A percentile compares a stretch with the other conserved stretches of the same genome.
These are phyloP conservation scores for Takifugu rubripes DNA, from an alignment of 2,797 vertebrate species.

Conservation along the genomic window DNA sequence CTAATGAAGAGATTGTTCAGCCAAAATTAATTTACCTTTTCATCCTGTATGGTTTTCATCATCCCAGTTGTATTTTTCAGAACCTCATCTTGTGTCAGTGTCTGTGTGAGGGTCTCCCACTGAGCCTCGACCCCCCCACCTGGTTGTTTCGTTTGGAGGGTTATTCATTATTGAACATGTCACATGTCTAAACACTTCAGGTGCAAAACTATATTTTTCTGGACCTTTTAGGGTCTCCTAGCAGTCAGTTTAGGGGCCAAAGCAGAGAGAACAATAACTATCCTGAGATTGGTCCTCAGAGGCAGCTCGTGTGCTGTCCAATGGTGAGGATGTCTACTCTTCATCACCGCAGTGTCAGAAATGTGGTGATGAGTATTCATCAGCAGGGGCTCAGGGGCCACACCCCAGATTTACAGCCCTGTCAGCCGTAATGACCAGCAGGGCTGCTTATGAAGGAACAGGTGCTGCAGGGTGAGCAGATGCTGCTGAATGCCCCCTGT, in stretches of 20 bases:
- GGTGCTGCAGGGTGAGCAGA: slow-evolving; percentile 64
- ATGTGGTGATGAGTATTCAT: slow-evolving; percentile 72
- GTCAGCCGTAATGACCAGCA: slow-evolving; percentile 67
- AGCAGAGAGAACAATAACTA: background rate
- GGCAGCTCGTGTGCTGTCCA: slow-evolving; percentile 19
- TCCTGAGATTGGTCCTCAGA: background rate
- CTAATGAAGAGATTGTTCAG: too few species aligned
- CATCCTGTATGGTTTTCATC: too few species aligned
- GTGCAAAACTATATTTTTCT: too few species aligned
- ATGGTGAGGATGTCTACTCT: slow-evolving; percentile 36
- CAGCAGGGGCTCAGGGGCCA: slow-evolving; percentile 56
- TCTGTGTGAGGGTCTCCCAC: too few species aligned
- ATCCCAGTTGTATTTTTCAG: too few species aligned
- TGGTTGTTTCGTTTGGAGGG: too few species aligned
- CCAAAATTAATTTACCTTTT: too few species aligned
- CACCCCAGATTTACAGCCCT: slow-evolving; percentile 68
- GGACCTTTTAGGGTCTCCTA: too few species aligned
- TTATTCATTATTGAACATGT: too few species aligned
- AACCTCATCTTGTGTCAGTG: too few species aligned
- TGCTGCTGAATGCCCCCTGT: slow-evolving; percentile 55
- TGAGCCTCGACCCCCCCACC: too few species aligned
- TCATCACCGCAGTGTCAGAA: slow-evolving; percentile 60
- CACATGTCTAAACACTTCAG: too few species aligned
- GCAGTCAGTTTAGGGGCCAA: background rate
- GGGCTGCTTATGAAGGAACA: slow-evolving; percentile 60